Evolutionary conservation across 1,140 invertebrate genomes (phyloP).

Genomic region (Mercenaria mercenaria): DNA sequence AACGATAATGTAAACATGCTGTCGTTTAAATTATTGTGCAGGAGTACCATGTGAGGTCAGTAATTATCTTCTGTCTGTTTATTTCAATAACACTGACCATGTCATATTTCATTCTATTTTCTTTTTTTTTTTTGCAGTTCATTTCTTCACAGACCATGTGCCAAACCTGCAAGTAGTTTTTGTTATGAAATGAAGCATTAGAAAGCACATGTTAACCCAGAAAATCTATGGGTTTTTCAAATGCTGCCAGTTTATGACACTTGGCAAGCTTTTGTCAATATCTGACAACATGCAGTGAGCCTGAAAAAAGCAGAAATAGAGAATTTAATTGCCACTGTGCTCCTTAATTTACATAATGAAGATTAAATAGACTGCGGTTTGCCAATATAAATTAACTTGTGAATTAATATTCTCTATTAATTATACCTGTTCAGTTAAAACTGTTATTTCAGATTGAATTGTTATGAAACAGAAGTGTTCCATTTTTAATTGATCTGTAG

Average conservation of each 20-base stretch:
- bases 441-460: no score
- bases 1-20: no score
- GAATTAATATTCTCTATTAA: no score
- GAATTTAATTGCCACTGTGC: background rate
- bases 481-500: no score
- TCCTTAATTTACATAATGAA: background rate
- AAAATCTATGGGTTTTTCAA: background rate
- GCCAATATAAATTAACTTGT: no score
- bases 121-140: background rate
- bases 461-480: no score
- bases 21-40: no score
- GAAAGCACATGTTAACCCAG: background rate
- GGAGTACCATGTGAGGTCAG: no score
- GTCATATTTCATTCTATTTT: background rate
- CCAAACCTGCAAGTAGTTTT: background rate
- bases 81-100: background rate
- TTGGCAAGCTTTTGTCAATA: background rate
- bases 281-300: background rate
- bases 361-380: no score
- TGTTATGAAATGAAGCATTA: background rate
- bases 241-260: background rate
- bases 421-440: no score
- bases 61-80: no score
- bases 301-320: background rate
- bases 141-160: background rate